Conservation (phyloP, 2,113 vertebrate genomes). For the Leptobrachium leishanense region DNA sequence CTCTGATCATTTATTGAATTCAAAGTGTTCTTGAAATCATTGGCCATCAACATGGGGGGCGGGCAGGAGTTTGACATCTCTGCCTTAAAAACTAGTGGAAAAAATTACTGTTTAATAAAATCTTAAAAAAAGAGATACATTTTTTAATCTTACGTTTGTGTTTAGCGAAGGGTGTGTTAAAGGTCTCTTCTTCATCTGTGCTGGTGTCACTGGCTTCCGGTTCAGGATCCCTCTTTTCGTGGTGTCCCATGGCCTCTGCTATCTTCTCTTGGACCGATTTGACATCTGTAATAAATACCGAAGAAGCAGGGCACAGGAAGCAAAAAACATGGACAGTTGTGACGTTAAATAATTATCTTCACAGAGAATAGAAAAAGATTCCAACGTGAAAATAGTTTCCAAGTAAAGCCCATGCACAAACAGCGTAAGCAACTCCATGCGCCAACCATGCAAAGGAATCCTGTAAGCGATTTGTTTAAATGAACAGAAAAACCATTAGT, state of each 20-base stretch:
- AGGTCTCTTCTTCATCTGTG: slow-evolving; percentile 63
- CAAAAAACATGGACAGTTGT: slow-evolving; percentile 27
- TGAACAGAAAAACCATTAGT: too few relatives aligned
- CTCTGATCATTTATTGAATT: too few relatives aligned
- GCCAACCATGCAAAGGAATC: background rate
- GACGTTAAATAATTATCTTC: background rate
- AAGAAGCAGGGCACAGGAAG: slow-evolving; percentile 50
- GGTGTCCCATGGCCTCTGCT: slow-evolving; percentile 61
- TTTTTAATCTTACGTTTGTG: slow-evolving; percentile 54
- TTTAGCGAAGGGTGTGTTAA: background rate
- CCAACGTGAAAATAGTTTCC: too few relatives aligned
- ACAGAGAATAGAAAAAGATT: too few relatives aligned
- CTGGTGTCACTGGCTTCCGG: slow-evolving; percentile 66
- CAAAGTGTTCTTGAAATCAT: too few relatives aligned
- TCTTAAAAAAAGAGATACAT: too few relatives aligned
- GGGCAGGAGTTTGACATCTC: too few relatives aligned
- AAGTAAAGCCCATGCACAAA: too few relatives aligned
- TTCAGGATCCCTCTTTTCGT: slow-evolving; percentile 58
- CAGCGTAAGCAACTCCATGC: background rate
- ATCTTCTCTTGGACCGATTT: slow-evolving; percentile 77
- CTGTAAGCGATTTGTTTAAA: background rate
- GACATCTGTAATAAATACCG: slow-evolving; percentile 58
- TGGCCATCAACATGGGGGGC: too few relatives aligned
- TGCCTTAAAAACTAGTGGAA: too few relatives aligned
- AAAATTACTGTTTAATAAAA: too few relatives aligned